Evolutionary conservation across 2,888 invertebrate species (phyloP).

Genomic region (Salpingus planirostris): DNA sequence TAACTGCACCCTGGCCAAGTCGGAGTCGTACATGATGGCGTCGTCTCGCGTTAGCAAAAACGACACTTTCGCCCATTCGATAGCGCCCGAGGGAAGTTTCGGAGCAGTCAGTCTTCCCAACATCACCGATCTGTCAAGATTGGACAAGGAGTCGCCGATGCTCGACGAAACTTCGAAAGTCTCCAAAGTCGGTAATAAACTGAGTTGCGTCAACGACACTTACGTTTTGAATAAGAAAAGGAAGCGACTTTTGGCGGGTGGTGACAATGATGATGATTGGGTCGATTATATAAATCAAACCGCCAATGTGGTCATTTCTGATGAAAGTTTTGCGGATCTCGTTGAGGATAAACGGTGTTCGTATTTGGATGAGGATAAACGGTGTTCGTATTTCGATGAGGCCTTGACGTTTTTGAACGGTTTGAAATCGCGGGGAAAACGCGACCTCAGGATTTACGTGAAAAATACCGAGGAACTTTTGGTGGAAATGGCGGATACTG

Average conservation of each 20-base stretch:
- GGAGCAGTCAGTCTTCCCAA: not conserved
- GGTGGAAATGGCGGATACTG: too few species aligned
- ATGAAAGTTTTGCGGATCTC: too few species aligned
- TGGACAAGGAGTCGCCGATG: not conserved
- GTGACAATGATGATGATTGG: not conserved
- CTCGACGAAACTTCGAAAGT: not conserved
- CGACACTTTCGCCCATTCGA: not conserved
- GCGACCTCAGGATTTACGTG: too few species aligned
- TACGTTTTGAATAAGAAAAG: slow-evolving; percentile 3
- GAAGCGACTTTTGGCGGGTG: not conserved
- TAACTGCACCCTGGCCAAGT: slow-evolving; percentile 3
- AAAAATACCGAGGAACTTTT: too few species aligned
- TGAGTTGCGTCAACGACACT: slow-evolving; percentile 3
- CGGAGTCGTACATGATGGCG: not conserved
- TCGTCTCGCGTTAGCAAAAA: not conserved
- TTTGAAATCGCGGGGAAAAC: too few species aligned
- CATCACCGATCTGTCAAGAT: not conserved
- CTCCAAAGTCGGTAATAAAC: too few species aligned
- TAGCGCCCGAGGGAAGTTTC: not conserved
- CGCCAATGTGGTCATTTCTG: too few species aligned
- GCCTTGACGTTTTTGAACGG: too few species aligned
- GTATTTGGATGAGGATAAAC: too few species aligned
- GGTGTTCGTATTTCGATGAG: too few species aligned
- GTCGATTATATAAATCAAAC: too few species aligned
- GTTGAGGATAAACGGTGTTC: too few species aligned